Evolutionary conservation across 2,797 vertebrate species (phyloP), one percentile per base, ranked within the genome.

Genomic region (Amblyopsis hoosieri): DNA sequence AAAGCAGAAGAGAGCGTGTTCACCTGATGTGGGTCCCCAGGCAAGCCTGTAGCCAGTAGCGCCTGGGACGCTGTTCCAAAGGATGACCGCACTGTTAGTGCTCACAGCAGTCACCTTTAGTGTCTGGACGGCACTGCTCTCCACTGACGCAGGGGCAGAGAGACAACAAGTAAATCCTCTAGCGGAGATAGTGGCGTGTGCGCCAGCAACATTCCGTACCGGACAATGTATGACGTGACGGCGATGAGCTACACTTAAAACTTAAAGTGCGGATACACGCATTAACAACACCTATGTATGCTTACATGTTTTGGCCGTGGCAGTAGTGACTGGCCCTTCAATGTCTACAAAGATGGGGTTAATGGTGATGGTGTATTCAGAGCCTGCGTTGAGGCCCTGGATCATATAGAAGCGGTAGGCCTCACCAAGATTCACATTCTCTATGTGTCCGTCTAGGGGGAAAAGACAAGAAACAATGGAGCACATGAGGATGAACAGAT

Each of bases 21-120:
- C 78, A 97, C 96, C 96, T 91, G 91, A 78, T 0, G 94, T 95
- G 0, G 95, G 95, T 19, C 95, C 94, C 94, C 94, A 97, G 64
- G 92, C 90, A 77, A 97, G 58, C 67, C 94, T 88, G 83, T 97
- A 97, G 0, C 95, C 95, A 0, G 94, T 95, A 73, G 95, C 95
- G 49, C 95, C 95, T 0, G 90, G 75, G 2, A 97, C 95, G 0
- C 89, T 80, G 59, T 95, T 94, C 96, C 96, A 97, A 8, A 90
- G 89, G 59, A 94, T 49, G 48, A 93, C 64, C 4, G 93, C 94
- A 3, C 90, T 79, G 76, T 57, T 95, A 60, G 89, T 93, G 71
- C 87, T 94, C 33, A 96, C 83, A 8, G 91, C 91, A 1, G 92
- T 91, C 15, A 93, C 94, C 71, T 90, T 94, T 71, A 97, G 72